Evolutionary conservation across 1,140 invertebrate genomes (phyloP).

Genomic region (Nixonia krombeini): DNA sequence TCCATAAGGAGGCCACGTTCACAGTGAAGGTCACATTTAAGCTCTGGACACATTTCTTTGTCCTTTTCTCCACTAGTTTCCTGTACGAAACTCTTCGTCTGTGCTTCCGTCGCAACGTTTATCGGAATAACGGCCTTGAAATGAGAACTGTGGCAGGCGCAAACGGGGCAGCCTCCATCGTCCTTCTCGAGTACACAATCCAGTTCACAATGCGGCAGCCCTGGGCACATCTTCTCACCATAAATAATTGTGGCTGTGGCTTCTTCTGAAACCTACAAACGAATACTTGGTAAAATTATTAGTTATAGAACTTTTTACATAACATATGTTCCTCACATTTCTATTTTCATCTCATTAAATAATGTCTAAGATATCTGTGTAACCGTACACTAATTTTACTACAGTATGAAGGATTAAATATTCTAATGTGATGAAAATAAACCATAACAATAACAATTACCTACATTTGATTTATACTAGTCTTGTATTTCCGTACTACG

Average conservation of each 20-base stretch:
- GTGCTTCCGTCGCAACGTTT: slow-evolving; percentile 21
- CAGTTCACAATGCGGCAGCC: slow-evolving; percentile 47
- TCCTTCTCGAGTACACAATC: slow-evolving; percentile 54
- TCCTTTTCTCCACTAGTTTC: not conserved
- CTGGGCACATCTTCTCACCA: slow-evolving; percentile 47
- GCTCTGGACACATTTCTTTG: slow-evolving; percentile 54
- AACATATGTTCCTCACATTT: too few species aligned
- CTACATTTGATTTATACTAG: too few species aligned
- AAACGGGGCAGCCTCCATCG: slow-evolving; percentile 55
- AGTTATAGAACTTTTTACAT: too few species aligned
- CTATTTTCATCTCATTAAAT: too few species aligned
- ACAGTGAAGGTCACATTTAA: slow-evolving; percentile 61
- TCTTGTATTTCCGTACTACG: too few species aligned
- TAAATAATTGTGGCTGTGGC: slow-evolving; percentile 18
- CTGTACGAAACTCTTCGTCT: slow-evolving; percentile 22
- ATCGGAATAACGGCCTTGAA: slow-evolving; percentile 29
- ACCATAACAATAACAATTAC: too few species aligned
- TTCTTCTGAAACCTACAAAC: slow-evolving; percentile 41
- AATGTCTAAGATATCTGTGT: too few species aligned
- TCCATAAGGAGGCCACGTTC: slow-evolving; percentile 58
- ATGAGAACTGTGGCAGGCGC: slow-evolving; percentile 48
- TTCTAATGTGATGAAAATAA: too few species aligned
- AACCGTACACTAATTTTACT: too few species aligned
- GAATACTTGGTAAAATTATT: too few species aligned
- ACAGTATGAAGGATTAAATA: too few species aligned